Conservation (phyloP, 2,888 invertebrate genomes). For the Pterobdella sp. region DNA sequence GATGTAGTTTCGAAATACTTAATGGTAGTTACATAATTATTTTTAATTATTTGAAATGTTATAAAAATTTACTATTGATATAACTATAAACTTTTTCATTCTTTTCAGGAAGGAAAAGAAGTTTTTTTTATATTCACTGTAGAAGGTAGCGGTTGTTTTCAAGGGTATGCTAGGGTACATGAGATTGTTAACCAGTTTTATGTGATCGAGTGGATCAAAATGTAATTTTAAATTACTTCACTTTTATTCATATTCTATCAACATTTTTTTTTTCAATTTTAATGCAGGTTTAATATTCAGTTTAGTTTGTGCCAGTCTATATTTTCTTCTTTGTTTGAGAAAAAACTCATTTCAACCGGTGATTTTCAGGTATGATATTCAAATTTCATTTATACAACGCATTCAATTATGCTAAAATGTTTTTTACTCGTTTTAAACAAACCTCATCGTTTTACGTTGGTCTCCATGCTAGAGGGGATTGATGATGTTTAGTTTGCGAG, state of each 20-base stretch:
- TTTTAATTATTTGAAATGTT: no score
- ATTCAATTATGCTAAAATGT: neutral
- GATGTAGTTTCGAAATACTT: neutral
- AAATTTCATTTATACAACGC: neutral
- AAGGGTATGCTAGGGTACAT: slow-evolving; percentile 53
- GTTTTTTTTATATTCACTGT: slow-evolving; percentile 56
- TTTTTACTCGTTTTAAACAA: neutral
- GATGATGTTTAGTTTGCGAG: no score
- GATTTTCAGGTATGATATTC: slow-evolving; percentile 5
- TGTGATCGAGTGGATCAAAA: slow-evolving; percentile 54
- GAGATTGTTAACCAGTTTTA: slow-evolving; percentile 46
- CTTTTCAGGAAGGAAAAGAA: slow-evolving; percentile 46
- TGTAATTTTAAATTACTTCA: slow-evolving; percentile 39
- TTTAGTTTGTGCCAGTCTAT: slow-evolving; percentile 56
- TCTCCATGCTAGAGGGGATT: no score
- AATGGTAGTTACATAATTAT: neutral
- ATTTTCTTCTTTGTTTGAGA: slow-evolving; percentile 57
- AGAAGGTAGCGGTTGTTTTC: slow-evolving; percentile 55
- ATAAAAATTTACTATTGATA: no score
- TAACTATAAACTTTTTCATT: no score
- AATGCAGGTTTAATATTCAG: slow-evolving; percentile 50
- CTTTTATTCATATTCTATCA: neutral
- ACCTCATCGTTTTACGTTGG: neutral
- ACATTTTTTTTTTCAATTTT: neutral
- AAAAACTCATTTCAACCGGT: slow-evolving; percentile 56